Base-by-base conservation (phyloP, 2,113 vertebrate species). In the Pithys albifrons region DNA sequence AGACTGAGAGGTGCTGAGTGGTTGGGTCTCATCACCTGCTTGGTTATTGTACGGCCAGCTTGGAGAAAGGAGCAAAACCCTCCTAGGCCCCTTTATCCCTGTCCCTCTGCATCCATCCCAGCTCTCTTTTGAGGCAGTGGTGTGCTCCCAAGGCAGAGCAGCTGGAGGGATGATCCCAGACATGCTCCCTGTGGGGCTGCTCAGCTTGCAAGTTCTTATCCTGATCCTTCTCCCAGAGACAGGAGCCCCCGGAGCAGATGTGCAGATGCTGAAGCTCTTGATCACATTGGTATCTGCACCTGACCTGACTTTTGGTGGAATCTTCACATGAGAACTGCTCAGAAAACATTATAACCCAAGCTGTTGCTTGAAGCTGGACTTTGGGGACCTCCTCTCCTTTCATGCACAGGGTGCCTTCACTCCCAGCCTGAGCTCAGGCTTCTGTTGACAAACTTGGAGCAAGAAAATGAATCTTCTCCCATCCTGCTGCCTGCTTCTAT, bases 341-440 rank as follows among this genome's bases (percentile, higher is more conserved):
- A 0, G 49, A 28, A 93, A 70, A 69, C 13, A 20, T 48, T 14
- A 14, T 17, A 91, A 74, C 22, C 58, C n/a, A 49, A 54, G 25
- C 6, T 4, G 1, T 19, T 79, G 41, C 58, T 73, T 16, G 0
- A 0, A 70, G 51, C 4, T 8, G 7, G 46, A 49, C 13, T 89
- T 67, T 67, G 14, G 43, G 24, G 48, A 66, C 35, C 14, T 35
- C 49, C 22, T 54, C 16, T 65, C 37, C 35, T 79, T 43, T 27
- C n/a, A 1, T 14, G 31, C 19, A 33, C 48, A 82, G 37, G 14
- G 4, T 49, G 7, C n/a, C 17, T 61, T 72, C 28, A 25, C 14
- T 67, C 52, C 48, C 54, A 46, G 25, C 28, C 48, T 27, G 29
- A 89, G 64, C 43, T 82, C 54, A 64, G 8, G 1, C 39, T 82